Base-by-base conservation (phyloP, 2,113 vertebrate genomes). In the Toxotes chatareus region DNA sequence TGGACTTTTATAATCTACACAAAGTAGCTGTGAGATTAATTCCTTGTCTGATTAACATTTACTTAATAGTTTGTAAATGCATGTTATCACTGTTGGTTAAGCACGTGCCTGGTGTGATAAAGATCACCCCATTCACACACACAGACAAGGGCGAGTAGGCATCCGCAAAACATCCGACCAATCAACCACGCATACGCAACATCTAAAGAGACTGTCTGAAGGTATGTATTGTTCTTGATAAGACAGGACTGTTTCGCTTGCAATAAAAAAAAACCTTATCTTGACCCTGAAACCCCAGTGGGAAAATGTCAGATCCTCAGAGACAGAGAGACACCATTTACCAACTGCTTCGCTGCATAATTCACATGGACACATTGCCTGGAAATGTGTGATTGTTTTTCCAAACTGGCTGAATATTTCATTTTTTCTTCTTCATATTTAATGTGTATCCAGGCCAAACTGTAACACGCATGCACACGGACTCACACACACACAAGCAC, bases 361-460 rank as follows among this genome's bases (percentile, higher is more conserved):
- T 93, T 92, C 86, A 93, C 84, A 72, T 4, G 46, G 71, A 92
- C 87, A 92, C 84, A 83, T 88, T 89, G 85, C 80, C 64, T 80
- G 68, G 31, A 86, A 91, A 90, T 84, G 27, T 91, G 55, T 76
- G 83, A 77, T 72, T 51, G 73, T 72, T 76, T 61, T 55, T 1
- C 53, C 72, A 86, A 88, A 90, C 79, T 19, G n/a, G 27, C 53
- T 94, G 61, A 94, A 94, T 93, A 92, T 94, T 93, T 92, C 12
- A 92, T 93, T 80, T 79, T 38, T 32, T 17, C 73, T 84, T 71
- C 32, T 92, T 87, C 83, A 93, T 92, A 88, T 92, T 93, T 91
- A 88, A 92, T 93, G 76, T 84, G 80, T 65, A 82, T 75, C 72
- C 68, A 73, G 83, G 81, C 76, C 59, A 85, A 80, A 75, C 47